Percentiles rank a stretch among this genome's conserved stretches.
These are phyloP conservation scores for Xerus inauris DNA, from an alignment of 2,113 vertebrate species.

Conservation along the genomic window DNA sequence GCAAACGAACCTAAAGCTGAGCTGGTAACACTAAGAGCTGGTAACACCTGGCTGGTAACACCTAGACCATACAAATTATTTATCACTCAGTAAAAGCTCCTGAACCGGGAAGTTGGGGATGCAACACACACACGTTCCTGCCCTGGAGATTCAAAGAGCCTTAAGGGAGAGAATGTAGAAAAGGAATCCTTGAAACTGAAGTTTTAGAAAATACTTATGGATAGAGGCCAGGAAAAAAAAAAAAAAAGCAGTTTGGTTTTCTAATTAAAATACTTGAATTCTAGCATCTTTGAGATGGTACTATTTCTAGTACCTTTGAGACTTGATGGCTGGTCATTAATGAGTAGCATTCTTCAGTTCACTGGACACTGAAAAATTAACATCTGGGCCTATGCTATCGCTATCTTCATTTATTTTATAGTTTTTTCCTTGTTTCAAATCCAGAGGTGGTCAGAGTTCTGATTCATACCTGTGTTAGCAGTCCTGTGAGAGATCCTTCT, in stretches of 20 bases:
- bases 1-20: not conserved
- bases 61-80: not conserved
- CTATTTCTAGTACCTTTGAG: not conserved
- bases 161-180: not conserved
- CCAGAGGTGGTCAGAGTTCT: not conserved
- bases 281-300: not conserved
- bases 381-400: not conserved
- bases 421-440: slow-evolving; percentile 1
- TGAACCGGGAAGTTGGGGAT: not conserved
- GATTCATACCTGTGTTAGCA: not conserved
- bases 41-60: not conserved
- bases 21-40: not conserved
- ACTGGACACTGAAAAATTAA: not conserved
- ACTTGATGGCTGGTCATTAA: not conserved
- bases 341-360: not conserved
- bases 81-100: not conserved
- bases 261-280: not conserved
- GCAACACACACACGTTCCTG: not conserved
- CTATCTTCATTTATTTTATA: not conserved
- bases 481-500: not conserved
- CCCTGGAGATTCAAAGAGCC: not conserved
- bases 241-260: not conserved
- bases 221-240: not conserved
- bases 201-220: not conserved
- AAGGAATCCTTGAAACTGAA: not conserved